Evolutionary conservation across 2,797 vertebrate species (phyloP).

Genomic region (Takifugu rubripes): DNA sequence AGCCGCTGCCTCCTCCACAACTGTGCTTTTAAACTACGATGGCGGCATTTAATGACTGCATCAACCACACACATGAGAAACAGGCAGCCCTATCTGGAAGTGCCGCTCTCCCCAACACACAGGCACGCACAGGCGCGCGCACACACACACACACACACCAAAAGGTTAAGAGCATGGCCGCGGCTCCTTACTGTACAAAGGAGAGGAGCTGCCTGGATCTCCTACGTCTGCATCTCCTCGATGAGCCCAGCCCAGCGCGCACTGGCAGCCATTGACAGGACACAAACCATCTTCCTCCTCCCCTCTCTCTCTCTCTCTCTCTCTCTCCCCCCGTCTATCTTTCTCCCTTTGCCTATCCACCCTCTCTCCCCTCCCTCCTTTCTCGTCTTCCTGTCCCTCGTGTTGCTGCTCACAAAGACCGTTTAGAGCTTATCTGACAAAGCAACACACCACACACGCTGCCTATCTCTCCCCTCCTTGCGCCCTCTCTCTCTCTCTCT

Average conservation of each 20-base stretch:
- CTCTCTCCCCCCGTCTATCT: slow-evolving; percentile 40
- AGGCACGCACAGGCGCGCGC: slow-evolving; percentile 33
- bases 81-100: slow-evolving; percentile 20
- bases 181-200: slow-evolving; percentile 80
- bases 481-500: slow-evolving; percentile 29
- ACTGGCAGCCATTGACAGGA: slow-evolving; percentile 56
- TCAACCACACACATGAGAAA: slow-evolving; percentile 10
- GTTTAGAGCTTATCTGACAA: slow-evolving; percentile 81
- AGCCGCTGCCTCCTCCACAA: slow-evolving; percentile 12
- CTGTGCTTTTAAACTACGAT: slow-evolving; percentile 8
- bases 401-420: slow-evolving; percentile 63
- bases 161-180: slow-evolving; percentile 57
- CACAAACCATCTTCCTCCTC: slow-evolving; percentile 75
- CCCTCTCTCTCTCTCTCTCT: slow-evolving; percentile 23
- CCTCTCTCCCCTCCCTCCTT: slow-evolving; percentile 22
- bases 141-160: slow-evolving; percentile 40
- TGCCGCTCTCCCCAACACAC: not conserved
- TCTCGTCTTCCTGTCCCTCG: slow-evolving; percentile 55
- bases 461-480: slow-evolving; percentile 64
- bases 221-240: slow-evolving; percentile 74
- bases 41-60: slow-evolving; percentile 16
- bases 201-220: slow-evolving; percentile 67
- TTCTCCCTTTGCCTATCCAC: slow-evolving; percentile 42
- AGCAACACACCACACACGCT: slow-evolving; percentile 76
- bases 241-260: slow-evolving; percentile 63